Conservation (phyloP, 1,140 invertebrate species). For the Dinothrombium tinctorium region DNA sequence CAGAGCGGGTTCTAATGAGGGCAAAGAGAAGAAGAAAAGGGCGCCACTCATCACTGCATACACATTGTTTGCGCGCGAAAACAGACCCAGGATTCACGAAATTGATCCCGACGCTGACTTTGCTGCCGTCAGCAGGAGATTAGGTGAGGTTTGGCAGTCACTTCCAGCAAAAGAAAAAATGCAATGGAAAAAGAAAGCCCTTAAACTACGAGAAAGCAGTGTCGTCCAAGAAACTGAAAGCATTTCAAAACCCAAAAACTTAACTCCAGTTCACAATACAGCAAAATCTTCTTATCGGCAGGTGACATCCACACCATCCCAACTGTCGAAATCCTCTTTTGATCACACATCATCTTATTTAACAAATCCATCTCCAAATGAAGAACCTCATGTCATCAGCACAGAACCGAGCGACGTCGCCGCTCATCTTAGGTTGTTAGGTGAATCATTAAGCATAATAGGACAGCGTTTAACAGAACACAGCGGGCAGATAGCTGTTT, state of each 20-base stretch:
- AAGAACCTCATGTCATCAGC: neutral
- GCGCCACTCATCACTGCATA: constrained; percentile 44
- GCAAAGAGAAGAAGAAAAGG: constrained; percentile 2
- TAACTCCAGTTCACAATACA: too few species aligned
- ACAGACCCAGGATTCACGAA: constrained; percentile 40
- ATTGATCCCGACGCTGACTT: constrained; percentile 34
- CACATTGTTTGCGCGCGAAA: constrained; percentile 64
- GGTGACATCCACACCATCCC: too few species aligned
- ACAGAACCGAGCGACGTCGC: constrained; percentile 53
- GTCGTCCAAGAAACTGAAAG: neutral
- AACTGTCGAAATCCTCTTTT: neutral
- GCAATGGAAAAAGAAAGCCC: constrained; percentile 47
- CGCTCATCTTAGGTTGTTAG: constrained; percentile 69
- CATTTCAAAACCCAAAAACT: neutral
- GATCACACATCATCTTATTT: neutral
- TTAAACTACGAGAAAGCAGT: too few species aligned
- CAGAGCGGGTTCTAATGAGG: constrained; percentile 10
- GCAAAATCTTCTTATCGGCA: too few species aligned
- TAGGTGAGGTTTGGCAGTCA: constrained; percentile 24
- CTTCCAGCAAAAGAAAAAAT: constrained; percentile 18
- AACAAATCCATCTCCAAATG: neutral
- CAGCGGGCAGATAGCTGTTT: constrained; percentile 78
- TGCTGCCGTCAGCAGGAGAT: constrained; percentile 20
- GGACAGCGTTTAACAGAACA: constrained; percentile 74
- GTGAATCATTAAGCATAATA: constrained; percentile 76